A percentile compares a stretch with the other conserved stretches of the same genome.
These are phyloP conservation scores for Oreocharis arfaki DNA, from an alignment of 2,113 vertebrate species.

Conservation along the genomic window DNA sequence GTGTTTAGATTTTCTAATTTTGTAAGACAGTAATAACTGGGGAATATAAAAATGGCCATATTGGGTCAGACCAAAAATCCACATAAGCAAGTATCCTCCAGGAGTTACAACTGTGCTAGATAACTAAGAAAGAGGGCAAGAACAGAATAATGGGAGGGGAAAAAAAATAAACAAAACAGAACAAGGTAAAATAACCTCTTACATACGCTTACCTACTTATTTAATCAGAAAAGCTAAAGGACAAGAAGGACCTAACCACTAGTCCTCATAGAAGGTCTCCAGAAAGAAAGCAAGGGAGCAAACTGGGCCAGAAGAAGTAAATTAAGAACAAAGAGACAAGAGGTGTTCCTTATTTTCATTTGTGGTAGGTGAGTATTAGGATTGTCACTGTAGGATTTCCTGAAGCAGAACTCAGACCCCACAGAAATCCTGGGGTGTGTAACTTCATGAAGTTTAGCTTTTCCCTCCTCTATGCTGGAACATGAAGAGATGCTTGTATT, in stretches of 20 bases:
- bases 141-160: neutral
- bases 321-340: neutral
- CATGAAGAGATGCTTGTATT: neutral
- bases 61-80: neutral
- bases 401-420: neutral
- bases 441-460: neutral
- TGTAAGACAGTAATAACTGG: neutral
- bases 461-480: neutral
- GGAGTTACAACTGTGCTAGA: neutral
- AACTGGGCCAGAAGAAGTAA: neutral
- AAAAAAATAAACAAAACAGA: neutral
- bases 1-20: neutral
- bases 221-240: neutral
- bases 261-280: neutral
- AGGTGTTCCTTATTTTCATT: neutral
- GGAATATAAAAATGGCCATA: neutral
- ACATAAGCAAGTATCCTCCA: accelerated
- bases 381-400: slow-evolving; percentile 12
- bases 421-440: neutral
- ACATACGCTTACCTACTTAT: neutral
- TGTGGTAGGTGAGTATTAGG: neutral
- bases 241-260: neutral
- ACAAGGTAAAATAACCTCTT: neutral
- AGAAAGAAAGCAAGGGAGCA: neutral
- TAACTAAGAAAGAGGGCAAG: neutral